phyloP scores from a whole-genome alignment of 1,140 invertebrate genomes.

The Telenomus remus region DNA sequence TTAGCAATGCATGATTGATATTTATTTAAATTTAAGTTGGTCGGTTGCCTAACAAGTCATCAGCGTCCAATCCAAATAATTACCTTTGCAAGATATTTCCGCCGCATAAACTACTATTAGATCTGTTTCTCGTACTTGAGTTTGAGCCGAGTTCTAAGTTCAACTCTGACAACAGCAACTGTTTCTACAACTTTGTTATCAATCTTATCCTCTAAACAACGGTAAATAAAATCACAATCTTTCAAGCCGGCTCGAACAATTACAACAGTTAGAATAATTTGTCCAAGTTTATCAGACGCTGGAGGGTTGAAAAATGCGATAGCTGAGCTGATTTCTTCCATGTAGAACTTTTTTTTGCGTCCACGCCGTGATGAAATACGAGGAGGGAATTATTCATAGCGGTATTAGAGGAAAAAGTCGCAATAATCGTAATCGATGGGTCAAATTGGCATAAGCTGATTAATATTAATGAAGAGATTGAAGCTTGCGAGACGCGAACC shows the following conservation, averaged over 20 bases:
- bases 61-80: constrained; percentile 25
- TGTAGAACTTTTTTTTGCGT: too few species aligned
- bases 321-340: too few species aligned
- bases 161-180: constrained; percentile 6
- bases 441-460: constrained; percentile 25
- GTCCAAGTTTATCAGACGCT: too few species aligned
- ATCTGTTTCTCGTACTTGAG: constrained; percentile 21
- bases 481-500: background rate
- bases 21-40: constrained; percentile 8
- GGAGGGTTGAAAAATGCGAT: too few species aligned
- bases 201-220: background rate
- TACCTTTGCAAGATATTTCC: constrained; percentile 19
- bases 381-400: too few species aligned
- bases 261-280: background rate
- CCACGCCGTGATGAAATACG: too few species aligned
- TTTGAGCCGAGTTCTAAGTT: constrained; percentile 29
- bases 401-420: constrained; percentile 3
- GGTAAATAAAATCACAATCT: background rate
- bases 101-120: constrained; percentile 16
- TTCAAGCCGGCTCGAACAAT: background rate
- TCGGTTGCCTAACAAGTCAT: constrained; percentile 5
- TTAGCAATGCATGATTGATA: constrained; percentile 12
- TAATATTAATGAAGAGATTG: constrained; percentile 1
- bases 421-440: constrained; percentile 29
- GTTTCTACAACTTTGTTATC: constrained; percentile 1